Evolutionary conservation across 2,888 invertebrate species (phyloP), one percentile per base, ranked within the genome.

Genomic region (Rhamphomyia laevipes): DNA sequence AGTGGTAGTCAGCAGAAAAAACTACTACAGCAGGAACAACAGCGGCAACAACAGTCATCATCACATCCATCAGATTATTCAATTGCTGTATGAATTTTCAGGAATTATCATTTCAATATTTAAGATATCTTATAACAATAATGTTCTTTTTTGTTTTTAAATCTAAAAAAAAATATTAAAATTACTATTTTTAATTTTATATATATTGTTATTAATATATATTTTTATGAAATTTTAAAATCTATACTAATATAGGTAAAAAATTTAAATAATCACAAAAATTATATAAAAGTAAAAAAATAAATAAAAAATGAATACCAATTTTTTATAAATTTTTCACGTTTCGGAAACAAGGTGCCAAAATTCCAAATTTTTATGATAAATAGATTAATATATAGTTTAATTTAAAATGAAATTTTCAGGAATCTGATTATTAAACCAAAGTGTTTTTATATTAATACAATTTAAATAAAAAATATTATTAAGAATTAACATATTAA

Each of bases 41-140:
- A 27, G 9, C 60, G 59, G 45, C 63, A 60, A 54, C 66, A 59
- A 54, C 74, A 74, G 58, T 73, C 76, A 57, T 71, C 74, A 55
- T 75, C 74, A 59, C 79, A 80, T 59, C 78, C 81, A 59, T 80
- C 82, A 58, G 83, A 83, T 70, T 83, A 83, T 65, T 83, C 83
- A 52, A 83, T 83, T 70, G 82, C 83, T 56, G 83, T 84, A 67
- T 83, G 78, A 77, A 63, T 27, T 42, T 41, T 31, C n/a, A 40
- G 10, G 18, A 40, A 31, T n/a, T n/a, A n/a, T n/a, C n/a, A n/a
- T n/a, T n/a, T n/a, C n/a, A n/a, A n/a, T n/a, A n/a, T n/a, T n/a
- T n/a, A n/a, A n/a, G n/a, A n/a, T n/a, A n/a, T n/a, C n/a, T n/a
- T n/a, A n/a, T n/a, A n/a, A n/a, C n/a, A 6, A 27, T 7, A 27